Evolutionary conservation across 2,888 invertebrate genomes (phyloP).

Genomic region (Eupithecia exiguata): DNA sequence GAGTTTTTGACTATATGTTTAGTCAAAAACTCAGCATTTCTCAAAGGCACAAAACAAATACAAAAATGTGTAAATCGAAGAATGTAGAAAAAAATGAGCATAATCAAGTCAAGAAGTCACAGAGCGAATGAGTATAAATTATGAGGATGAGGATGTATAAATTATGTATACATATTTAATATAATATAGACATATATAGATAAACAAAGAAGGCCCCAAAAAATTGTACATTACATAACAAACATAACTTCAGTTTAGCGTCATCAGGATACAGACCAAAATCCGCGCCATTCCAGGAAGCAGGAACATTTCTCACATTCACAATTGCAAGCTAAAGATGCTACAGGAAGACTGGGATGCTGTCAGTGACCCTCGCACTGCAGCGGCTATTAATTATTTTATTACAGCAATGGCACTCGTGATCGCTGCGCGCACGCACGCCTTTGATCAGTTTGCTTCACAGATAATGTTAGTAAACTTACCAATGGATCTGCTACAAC

Average conservation of each 20-base stretch:
- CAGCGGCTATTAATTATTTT: slow-evolving; percentile 78
- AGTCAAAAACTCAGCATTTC: too few relatives aligned
- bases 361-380: slow-evolving; percentile 72
- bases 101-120: not conserved
- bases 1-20: not conserved
- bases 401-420: slow-evolving; percentile 74
- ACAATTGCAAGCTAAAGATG: slow-evolving; percentile 3
- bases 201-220: not conserved
- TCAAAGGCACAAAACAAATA: not conserved
- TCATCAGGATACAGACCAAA: not conserved
- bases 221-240: not conserved
- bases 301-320: not conserved
- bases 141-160: too few relatives aligned
- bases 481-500: not conserved
- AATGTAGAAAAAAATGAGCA: not conserved
- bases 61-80: not conserved
- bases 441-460: slow-evolving; percentile 61
- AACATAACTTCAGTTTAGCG: not conserved
- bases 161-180: too few relatives aligned
- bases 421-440: slow-evolving; percentile 65
- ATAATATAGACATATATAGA: too few relatives aligned
- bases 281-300: not conserved
- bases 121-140: too few relatives aligned
- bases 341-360: slow-evolving; percentile 44
- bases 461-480: slow-evolving; percentile 2